Conservation (phyloP, 23 tunicate species). For the Ascidia mentula region DNA sequence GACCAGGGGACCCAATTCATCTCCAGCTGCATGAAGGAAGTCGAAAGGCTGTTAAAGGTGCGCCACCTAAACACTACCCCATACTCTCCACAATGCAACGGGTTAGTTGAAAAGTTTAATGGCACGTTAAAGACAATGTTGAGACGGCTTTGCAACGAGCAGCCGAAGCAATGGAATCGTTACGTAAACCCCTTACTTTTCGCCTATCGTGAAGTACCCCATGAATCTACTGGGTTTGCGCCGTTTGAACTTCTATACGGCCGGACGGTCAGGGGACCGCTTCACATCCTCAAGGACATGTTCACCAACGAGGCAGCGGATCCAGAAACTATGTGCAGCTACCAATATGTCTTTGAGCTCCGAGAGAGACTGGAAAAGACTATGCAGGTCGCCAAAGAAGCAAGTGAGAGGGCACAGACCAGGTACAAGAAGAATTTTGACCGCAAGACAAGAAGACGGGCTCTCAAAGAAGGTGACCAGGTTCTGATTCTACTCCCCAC, state of each 20-base stretch:
- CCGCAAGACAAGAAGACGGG: slow-evolving; percentile 5
- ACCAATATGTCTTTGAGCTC: not conserved
- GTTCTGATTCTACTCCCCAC: slow-evolving; percentile 20
- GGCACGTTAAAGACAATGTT: slow-evolving; percentile 7
- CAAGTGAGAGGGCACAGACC: slow-evolving; percentile 4
- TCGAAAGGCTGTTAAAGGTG: slow-evolving; percentile 14
- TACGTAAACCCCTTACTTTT: slow-evolving; percentile 9
- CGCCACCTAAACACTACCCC: not conserved
- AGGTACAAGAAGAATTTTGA: slow-evolving; percentile 6
- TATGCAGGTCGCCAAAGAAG: slow-evolving; percentile 8
- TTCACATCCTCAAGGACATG: slow-evolving; percentile 11
- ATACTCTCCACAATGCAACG: slow-evolving; percentile 12
- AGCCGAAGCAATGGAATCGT: slow-evolving; percentile 22
- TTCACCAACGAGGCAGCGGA: not conserved
- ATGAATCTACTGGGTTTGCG: too few relatives aligned
- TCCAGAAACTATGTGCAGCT: not conserved
- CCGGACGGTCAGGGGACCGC: slow-evolving; percentile 5
- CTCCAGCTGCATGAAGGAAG: slow-evolving; percentile 8
- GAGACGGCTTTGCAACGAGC: slow-evolving; percentile 4
- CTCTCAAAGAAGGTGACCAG: not conserved
- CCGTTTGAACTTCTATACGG: slow-evolving; percentile 16
- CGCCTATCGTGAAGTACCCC: too few relatives aligned
- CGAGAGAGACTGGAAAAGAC: slow-evolving; percentile 21
- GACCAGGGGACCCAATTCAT: slow-evolving; percentile 25
- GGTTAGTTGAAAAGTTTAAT: not conserved